Evolutionary conservation across 2,113 vertebrate species (phyloP).

Genomic region (Hypanus sabinus): DNA sequence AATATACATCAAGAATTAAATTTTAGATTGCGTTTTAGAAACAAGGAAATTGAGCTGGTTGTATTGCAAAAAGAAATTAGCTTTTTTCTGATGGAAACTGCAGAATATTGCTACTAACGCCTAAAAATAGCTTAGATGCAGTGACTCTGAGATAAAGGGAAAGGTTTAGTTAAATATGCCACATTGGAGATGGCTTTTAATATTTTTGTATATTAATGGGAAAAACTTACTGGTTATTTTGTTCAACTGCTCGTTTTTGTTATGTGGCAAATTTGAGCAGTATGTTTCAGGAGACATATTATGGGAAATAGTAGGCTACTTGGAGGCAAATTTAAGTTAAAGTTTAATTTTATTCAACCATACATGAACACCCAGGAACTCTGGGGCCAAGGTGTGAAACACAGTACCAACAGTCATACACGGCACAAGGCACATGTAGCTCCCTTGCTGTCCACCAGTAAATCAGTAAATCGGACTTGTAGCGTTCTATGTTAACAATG

Average conservation of each 20-base stretch:
- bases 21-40: not conserved
- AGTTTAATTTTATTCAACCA: no score
- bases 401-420: no score
- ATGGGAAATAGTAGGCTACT: not conserved
- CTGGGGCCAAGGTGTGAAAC: no score
- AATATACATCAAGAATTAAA: not conserved
- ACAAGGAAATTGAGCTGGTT: not conserved
- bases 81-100: not conserved
- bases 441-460: no score
- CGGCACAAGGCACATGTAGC: no score
- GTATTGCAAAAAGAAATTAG: not conserved
- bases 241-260: not conserved
- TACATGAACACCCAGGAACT: no score
- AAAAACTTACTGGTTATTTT: not conserved
- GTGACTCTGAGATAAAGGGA: not conserved
- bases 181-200: not conserved
- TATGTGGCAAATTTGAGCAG: no score
- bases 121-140: not conserved
- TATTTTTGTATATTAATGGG: not conserved
- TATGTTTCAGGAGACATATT: not conserved
- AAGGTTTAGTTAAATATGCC: not conserved
- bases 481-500: no score
- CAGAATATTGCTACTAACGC: not conserved
- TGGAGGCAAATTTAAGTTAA: not conserved
- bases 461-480: no score